Evolutionary conservation across 2,888 invertebrate genomes (phyloP).

Genomic region (Clunio marinus): DNA sequence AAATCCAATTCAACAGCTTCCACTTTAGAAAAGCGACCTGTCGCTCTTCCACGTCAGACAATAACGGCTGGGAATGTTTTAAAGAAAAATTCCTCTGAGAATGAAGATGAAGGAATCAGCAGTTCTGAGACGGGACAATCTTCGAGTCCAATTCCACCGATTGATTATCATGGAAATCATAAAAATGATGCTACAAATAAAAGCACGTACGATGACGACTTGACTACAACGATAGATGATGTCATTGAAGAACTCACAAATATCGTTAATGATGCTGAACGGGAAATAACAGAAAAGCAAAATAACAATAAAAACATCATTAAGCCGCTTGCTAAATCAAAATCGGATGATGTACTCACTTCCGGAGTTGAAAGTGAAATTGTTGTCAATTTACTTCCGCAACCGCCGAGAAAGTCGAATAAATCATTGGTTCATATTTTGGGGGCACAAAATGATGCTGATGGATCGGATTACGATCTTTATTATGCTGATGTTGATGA

Average conservation of each 20-base stretch:
- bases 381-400: constrained; percentile 69
- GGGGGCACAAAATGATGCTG: constrained; percentile 57
- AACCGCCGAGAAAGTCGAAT: constrained; percentile 68
- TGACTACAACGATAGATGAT: constrained; percentile 80
- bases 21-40: constrained; percentile 48
- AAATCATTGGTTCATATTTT: constrained; percentile 67
- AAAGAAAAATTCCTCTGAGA: constrained; percentile 62
- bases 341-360: constrained; percentile 42
- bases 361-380: constrained; percentile 55
- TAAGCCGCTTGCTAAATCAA: constrained; percentile 42
- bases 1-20: constrained; percentile 45
- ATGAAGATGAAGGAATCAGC: constrained; percentile 84
- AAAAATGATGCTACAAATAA: constrained; percentile 37
- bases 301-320: too few relatives aligned
- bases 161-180: constrained; percentile 47
- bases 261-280: constrained; percentile 79
- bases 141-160: constrained; percentile 65
- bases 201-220: constrained; percentile 50
- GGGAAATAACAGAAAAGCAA: constrained; percentile 52
- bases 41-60: constrained; percentile 49
- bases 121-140: constrained; percentile 71
- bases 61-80: constrained; percentile 41
- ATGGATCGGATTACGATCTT: constrained; percentile 50
- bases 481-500: constrained; percentile 53
- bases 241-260: constrained; percentile 81